A percentile compares a stretch with the other conserved stretches of the same genome.
These are phyloP conservation scores for Tipula lateralis DNA, from an alignment of 2,888 invertebrate species.

Conservation along the genomic window DNA sequence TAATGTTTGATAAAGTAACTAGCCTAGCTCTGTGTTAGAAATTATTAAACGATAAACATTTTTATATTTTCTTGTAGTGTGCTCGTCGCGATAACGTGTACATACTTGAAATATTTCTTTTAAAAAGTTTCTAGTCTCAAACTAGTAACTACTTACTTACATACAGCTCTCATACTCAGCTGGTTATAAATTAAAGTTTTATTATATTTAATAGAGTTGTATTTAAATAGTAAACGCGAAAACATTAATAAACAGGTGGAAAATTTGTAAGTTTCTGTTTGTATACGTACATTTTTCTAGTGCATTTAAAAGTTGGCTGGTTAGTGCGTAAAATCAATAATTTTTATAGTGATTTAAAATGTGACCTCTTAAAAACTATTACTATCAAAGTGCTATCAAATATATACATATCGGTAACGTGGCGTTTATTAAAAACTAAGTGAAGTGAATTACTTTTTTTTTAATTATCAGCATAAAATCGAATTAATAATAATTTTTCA, in stretches of 20 bases:
- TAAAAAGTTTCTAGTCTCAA: not conserved
- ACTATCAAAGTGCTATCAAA: not conserved
- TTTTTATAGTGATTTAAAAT: not conserved
- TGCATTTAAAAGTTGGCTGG: not conserved
- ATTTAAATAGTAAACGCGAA: not conserved
- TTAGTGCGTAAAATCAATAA: not conserved
- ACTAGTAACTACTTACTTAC: constrained; percentile 3
- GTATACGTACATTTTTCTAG: not conserved
- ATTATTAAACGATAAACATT: not conserved
- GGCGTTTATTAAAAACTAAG: not conserved
- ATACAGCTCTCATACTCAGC: not conserved
- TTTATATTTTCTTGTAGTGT: not conserved
- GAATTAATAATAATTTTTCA: not conserved
- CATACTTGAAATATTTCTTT: constrained; percentile 3
- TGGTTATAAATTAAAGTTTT: not conserved
- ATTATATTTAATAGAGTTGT: not conserved
- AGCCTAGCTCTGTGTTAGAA: not conserved
- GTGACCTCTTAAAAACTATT: not conserved
- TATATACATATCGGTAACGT: not conserved
- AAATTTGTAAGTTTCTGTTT: not conserved
- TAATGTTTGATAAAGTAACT: not conserved
- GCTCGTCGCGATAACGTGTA: not conserved
- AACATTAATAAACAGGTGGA: constrained; percentile 2
- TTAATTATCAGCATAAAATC: constrained; percentile 9
- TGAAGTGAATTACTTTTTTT: constrained; percentile 5